Percentiles rank a stretch among this genome's conserved stretches.
phyloP scores from a whole-genome alignment of 2,113 vertebrate genomes.

The Centropus unirufus region DNA sequence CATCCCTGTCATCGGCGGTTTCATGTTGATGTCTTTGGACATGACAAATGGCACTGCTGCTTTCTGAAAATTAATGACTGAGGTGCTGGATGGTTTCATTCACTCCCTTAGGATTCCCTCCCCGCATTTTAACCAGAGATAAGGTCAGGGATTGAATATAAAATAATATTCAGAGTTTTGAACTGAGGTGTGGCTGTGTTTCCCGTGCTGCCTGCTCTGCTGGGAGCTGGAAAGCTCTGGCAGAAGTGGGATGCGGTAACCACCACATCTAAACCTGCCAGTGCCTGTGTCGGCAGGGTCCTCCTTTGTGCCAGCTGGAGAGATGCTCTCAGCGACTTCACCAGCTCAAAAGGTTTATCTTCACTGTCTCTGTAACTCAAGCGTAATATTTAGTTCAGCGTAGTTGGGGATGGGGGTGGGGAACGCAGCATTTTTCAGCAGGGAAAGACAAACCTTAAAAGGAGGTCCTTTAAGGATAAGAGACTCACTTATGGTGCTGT shows the following conservation, averaged over 20 bases:
- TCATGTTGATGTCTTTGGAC: neutral
- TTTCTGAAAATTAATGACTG: slow-evolving; percentile 7
- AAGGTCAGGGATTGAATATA: neutral
- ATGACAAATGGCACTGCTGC: neutral
- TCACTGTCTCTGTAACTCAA: neutral
- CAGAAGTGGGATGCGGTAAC: neutral
- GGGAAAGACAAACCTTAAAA: slow-evolving; percentile 4
- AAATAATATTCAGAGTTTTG: neutral
- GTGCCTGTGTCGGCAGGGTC: neutral
- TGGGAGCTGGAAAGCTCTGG: neutral
- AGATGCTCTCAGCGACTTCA: neutral
- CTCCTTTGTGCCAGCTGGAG: neutral
- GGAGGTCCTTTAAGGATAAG: slow-evolving; percentile 63
- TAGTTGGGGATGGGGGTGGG: neutral
- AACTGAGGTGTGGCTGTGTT: neutral
- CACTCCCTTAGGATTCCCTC: neutral
- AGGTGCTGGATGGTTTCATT: neutral
- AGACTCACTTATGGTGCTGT: neutral
- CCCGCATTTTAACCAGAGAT: neutral
- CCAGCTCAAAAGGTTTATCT: neutral
- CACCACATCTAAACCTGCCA: neutral
- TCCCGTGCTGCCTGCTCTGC: neutral
- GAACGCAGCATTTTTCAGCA: neutral
- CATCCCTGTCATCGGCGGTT: neutral
- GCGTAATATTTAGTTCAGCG: neutral